Evolutionary conservation across 2,113 vertebrate species (phyloP).

Genomic region (Drymodes brunneopygia): DNA sequence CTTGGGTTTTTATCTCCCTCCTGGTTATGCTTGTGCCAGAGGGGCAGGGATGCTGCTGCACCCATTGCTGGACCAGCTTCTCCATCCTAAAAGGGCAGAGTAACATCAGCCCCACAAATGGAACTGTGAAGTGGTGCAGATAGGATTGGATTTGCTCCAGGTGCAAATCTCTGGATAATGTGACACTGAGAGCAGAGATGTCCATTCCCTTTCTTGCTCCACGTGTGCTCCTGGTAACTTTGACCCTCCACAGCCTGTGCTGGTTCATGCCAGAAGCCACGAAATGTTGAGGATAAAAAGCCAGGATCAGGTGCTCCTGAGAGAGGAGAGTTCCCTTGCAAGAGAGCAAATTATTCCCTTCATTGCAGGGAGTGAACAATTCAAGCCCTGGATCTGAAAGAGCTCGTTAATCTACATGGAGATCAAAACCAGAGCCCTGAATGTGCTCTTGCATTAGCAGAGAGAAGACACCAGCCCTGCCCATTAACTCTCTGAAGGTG

Average conservation of each 20-base stretch:
- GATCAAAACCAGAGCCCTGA: neutral
- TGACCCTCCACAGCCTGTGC: neutral
- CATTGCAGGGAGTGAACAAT: neutral
- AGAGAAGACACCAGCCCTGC: neutral
- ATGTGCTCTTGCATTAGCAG: neutral
- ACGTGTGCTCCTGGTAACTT: rapidly evolving
- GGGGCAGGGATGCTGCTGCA: neutral
- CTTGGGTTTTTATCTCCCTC: neutral
- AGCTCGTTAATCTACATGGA: neutral
- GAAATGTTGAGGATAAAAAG: neutral
- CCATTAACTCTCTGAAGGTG: neutral
- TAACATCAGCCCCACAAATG: neutral
- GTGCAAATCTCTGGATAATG: neutral
- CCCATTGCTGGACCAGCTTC: neutral
- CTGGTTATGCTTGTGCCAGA: neutral
- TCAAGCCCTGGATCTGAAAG: neutral
- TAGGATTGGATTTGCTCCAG: neutral
- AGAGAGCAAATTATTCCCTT: neutral
- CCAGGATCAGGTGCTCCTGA: neutral
- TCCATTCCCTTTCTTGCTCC: neutral
- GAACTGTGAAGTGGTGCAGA: neutral
- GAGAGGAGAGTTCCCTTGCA: neutral
- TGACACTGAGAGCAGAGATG: neutral
- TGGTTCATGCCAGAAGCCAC: neutral
- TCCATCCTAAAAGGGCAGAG: neutral